Percentiles rank a stretch among this genome's conserved stretches.
phyloP scores from a whole-genome alignment of 2,888 invertebrate genomes.

The Amphiduros pacificus region DNA sequence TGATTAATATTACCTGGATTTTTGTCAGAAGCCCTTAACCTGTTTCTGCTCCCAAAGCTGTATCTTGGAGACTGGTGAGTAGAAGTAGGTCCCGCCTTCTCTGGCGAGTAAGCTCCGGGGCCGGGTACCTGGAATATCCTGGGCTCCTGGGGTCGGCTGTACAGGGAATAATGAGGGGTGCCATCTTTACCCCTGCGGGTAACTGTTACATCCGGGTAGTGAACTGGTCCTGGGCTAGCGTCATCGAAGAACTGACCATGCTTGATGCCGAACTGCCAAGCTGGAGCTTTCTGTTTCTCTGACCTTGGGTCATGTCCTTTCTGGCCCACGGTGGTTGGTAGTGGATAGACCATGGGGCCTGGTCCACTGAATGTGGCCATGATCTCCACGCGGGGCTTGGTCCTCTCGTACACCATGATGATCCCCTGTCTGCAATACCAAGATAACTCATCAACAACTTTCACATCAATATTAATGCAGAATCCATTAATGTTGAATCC shows the following conservation, averaged over 20 bases:
- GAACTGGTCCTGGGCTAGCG: conserved; percentile 12
- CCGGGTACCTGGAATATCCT: conserved; percentile 27
- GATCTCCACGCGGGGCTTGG: conserved; percentile 11
- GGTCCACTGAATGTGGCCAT: conserved; percentile 10
- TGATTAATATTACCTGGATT: conserved; percentile 22
- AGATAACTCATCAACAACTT: too few species aligned
- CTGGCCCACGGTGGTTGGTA: conserved; percentile 1
- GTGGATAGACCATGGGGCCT: conserved; percentile 11
- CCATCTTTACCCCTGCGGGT: conserved; percentile 49
- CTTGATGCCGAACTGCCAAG: conserved; percentile 15
- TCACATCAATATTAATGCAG: too few species aligned
- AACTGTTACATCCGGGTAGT: conserved; percentile 11
- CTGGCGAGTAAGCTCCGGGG: conserved; percentile 32
- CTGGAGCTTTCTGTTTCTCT: conserved; percentile 1
- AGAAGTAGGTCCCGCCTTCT: conserved; percentile 25
- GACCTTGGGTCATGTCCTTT: conserved; percentile 11
- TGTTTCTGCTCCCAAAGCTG: conserved; percentile 25
- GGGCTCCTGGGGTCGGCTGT: conserved; percentile 7
- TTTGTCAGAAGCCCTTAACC: conserved; percentile 22
- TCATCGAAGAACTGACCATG: conserved; percentile 14
- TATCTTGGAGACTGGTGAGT: conserved; percentile 21
- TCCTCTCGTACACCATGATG: conserved; percentile 10
- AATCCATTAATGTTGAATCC: too few species aligned
- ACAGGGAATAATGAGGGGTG: conserved; percentile 50
- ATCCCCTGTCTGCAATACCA: not conserved